A percentile compares a stretch with the other conserved stretches of the same genome.
phyloP scores from a whole-genome alignment of 2,113 vertebrate species.

The Embiotoca jacksoni region DNA sequence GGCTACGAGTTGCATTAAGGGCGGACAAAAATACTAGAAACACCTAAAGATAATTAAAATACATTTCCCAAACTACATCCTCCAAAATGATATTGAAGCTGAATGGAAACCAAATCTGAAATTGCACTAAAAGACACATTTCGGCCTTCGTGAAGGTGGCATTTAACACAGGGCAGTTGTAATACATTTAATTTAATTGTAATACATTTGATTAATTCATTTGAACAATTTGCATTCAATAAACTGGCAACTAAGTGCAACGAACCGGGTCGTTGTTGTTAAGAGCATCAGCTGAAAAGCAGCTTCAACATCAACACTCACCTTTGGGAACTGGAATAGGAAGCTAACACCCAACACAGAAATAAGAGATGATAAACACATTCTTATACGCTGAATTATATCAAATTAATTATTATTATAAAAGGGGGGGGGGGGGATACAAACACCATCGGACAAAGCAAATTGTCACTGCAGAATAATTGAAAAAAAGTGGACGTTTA shows the following conservation, averaged over 20 bases:
- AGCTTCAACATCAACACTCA: constrained; percentile 49
- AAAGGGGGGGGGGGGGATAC: background rate
- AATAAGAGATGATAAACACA: background rate
- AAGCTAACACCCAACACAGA: constrained; percentile 27
- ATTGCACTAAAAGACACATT: background rate
- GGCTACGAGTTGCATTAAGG: too few species aligned
- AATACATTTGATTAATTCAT: too few species aligned
- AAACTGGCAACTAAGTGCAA: constrained; percentile 15
- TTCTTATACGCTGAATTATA: background rate
- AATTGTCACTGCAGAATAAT: background rate
- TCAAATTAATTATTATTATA: background rate
- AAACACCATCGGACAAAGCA: background rate
- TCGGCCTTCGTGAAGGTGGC: background rate
- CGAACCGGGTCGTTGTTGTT: constrained; percentile 7
- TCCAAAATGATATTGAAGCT: background rate
- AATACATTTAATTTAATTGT: too few species aligned
- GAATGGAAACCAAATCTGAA: background rate
- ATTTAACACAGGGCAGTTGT: background rate
- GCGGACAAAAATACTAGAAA: too few species aligned
- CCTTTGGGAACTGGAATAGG: constrained; percentile 29
- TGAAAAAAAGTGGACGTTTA: background rate
- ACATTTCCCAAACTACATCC: background rate
- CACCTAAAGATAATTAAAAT: too few species aligned
- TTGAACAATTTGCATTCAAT: background rate
- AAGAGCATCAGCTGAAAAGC: constrained; percentile 28